A percentile compares a stretch with the other conserved stretches of the same genome.
Conservation (phyloP, 2,113 vertebrate species). For the Trichechus manatus region DNA sequence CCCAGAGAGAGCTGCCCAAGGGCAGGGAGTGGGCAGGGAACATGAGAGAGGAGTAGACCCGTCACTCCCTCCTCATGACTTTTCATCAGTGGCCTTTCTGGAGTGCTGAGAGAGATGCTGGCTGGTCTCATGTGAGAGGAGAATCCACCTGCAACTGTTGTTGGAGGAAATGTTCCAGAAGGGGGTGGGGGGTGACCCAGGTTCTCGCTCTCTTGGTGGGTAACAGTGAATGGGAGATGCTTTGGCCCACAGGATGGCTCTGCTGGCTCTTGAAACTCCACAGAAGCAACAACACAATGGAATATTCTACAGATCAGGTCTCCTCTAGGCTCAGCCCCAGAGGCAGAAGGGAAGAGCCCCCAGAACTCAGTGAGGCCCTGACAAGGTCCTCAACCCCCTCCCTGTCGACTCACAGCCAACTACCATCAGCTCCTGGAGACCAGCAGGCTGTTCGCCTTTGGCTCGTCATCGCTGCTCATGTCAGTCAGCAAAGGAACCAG, state of each 20-base stretch:
- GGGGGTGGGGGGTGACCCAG: too few species aligned
- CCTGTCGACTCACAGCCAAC: rapidly evolving
- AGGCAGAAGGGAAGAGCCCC: not conserved
- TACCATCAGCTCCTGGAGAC: not conserved
- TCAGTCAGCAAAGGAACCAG: not conserved
- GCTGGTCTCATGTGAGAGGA: not conserved
- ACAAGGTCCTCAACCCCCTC: not conserved
- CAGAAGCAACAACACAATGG: rapidly evolving
- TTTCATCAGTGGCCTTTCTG: not conserved
- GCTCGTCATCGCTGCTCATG: not conserved
- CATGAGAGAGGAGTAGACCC: not conserved
- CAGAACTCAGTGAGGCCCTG: not conserved
- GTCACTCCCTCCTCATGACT: rapidly evolving
- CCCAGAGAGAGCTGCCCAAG: too few species aligned
- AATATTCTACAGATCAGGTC: not conserved
- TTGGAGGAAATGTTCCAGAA: not conserved
- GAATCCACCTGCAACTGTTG: not conserved
- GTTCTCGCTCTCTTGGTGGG: not conserved
- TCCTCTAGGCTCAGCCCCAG: not conserved
- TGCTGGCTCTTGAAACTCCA: not conserved
- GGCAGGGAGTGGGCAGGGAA: not conserved
- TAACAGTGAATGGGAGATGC: not conserved
- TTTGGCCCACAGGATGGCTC: not conserved
- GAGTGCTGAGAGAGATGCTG: not conserved
- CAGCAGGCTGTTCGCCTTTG: not conserved